Evolutionary conservation across 2,797 vertebrate genomes (phyloP).

Genomic region (Dermochelys coriacea): DNA sequence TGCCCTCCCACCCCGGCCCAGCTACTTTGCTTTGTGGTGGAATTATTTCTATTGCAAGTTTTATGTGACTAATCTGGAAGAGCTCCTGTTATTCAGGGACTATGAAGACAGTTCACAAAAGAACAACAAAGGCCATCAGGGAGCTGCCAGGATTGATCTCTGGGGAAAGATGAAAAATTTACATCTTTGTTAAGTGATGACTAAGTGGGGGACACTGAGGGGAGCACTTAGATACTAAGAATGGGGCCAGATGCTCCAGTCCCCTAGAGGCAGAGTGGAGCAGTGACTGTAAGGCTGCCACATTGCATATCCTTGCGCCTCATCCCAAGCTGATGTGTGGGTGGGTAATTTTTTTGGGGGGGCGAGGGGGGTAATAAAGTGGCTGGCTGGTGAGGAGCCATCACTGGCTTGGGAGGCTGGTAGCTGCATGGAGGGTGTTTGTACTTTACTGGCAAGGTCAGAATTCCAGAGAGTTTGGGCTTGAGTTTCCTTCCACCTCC

Average conservation of each 20-base stretch:
- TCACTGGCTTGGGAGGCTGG: not conserved
- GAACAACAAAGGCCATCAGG: conserved; percentile 36
- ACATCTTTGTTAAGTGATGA: conserved; percentile 1
- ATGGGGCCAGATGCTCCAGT: conserved; percentile 4
- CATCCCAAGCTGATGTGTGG: not conserved
- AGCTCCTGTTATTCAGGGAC: conserved; percentile 53
- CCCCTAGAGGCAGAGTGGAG: conserved; percentile 10
- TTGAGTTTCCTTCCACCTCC: conserved; percentile 17
- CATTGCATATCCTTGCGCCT: not conserved
- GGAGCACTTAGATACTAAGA: not conserved
- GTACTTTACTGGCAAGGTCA: not conserved
- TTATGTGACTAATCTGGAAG: conserved; percentile 69
- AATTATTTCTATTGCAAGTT: conserved; percentile 41
- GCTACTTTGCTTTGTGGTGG: conserved; percentile 55
- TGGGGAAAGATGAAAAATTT: not conserved
- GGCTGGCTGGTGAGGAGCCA: not conserved
- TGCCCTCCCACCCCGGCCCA: not conserved
- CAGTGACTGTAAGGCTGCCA: not conserved
- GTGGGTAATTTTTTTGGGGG: not conserved
- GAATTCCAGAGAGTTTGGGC: conserved; percentile 24
- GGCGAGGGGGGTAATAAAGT: not conserved
- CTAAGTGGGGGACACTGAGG: not conserved
- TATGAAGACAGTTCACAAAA: conserved; percentile 45
- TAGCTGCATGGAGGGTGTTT: not conserved
- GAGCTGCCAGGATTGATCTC: conserved; percentile 39